Conservation (phyloP, 53 echinoderm and acorn worm genomes). For the Luidia sarsii region DNA sequence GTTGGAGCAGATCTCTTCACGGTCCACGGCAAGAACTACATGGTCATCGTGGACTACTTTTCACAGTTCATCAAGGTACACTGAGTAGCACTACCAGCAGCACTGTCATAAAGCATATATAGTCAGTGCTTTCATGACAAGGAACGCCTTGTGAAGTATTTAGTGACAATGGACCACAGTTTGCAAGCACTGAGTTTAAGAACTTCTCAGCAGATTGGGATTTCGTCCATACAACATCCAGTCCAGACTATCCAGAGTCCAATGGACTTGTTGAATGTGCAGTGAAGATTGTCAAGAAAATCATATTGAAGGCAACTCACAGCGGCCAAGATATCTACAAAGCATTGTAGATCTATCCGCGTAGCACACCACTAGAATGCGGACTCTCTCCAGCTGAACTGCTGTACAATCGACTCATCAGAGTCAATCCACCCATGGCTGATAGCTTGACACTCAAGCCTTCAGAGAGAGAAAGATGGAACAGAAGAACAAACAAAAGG, state of each 20-base stretch:
- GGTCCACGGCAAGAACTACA: too few species aligned
- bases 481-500: too few species aligned
- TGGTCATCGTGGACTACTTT: too few species aligned
- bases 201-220: slow-evolving; percentile 17
- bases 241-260: slow-evolving; percentile 54
- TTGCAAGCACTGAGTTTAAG: too few species aligned
- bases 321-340: slow-evolving; percentile 32
- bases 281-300: slow-evolving; percentile 50
- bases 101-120: slow-evolving; percentile 20
- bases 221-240: slow-evolving; percentile 42
- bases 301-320: slow-evolving; percentile 24
- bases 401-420: slow-evolving; percentile 35
- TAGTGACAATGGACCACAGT: slow-evolving; percentile 30
- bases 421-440: slow-evolving; percentile 44
- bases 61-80: slow-evolving; percentile 27
- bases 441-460: neutral
- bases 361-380: slow-evolving; percentile 56
- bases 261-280: slow-evolving; percentile 57
- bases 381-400: slow-evolving; percentile 67
- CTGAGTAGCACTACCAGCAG: neutral
- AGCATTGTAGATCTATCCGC: slow-evolving; percentile 39
- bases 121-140: slow-evolving; percentile 17
- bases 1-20: too few species aligned
- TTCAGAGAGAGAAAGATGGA: neutral
- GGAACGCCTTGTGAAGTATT: slow-evolving; percentile 28